phyloP scores from a whole-genome alignment of 2,888 invertebrate species.

The Germaria angustata region DNA sequence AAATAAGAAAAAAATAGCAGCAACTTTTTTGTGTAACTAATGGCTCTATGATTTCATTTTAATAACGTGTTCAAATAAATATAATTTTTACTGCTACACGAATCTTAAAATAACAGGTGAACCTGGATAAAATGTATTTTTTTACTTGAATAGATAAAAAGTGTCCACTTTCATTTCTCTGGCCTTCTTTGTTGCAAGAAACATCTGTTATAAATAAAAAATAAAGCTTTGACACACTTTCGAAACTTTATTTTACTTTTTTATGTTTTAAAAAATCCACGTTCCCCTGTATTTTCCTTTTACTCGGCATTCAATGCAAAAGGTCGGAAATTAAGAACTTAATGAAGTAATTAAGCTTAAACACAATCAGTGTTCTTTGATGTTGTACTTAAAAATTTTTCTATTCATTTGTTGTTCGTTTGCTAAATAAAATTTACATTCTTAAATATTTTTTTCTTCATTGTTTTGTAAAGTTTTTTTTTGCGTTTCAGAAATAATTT shows the following conservation, averaged over 20 bases:
- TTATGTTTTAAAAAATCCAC: background rate
- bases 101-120: background rate
- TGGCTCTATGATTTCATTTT: background rate
- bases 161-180: background rate
- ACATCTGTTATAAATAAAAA: too few relatives aligned
- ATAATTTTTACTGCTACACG: background rate
- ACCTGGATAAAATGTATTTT: background rate
- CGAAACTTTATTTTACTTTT: too few relatives aligned
- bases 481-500: slow-evolving; percentile 30
- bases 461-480: slow-evolving; percentile 6
- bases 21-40: background rate
- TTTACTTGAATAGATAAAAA: too few relatives aligned
- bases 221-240: too few relatives aligned
- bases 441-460: slow-evolving; percentile 1
- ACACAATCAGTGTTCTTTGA: slow-evolving; percentile 60
- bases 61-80: background rate
- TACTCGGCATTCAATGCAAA: background rate
- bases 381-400: slow-evolving; percentile 23
- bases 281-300: background rate
- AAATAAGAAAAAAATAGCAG: background rate
- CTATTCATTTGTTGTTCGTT: background rate
- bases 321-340: slow-evolving; percentile 30
- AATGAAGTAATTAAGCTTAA: slow-evolving; percentile 64
- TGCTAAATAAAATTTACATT: slow-evolving; percentile 44
- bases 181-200: background rate